phyloP scores from a whole-genome alignment of 1,140 invertebrate genomes.

The Apis florea region DNA sequence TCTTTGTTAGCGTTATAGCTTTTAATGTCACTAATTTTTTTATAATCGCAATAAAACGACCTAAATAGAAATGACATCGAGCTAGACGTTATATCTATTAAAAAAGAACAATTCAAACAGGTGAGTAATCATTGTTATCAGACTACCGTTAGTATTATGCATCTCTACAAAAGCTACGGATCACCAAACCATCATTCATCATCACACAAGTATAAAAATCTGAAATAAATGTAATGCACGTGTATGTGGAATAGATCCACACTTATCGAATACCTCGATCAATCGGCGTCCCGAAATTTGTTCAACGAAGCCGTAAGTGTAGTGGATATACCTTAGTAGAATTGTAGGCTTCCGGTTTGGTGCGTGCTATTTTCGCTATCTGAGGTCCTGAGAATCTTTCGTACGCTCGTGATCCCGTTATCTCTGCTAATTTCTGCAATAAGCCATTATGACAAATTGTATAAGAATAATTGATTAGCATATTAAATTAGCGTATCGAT shows the following conservation, averaged over 20 bases:
- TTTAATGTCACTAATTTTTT: not conserved
- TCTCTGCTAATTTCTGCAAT: constrained; percentile 87
- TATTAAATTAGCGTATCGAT: not conserved
- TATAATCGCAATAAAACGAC: constrained; percentile 14
- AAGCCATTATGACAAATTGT: not conserved
- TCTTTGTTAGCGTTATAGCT: too few species aligned
- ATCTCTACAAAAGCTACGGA: not conserved
- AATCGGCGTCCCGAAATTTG: constrained; percentile 54
- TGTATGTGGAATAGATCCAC: not conserved
- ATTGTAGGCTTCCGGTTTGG: constrained; percentile 87
- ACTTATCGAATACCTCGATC: constrained; percentile 55
- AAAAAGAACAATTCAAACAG: constrained; percentile 7
- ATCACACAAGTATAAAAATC: not conserved
- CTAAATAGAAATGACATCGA: constrained; percentile 1
- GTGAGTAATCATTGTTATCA: not conserved
- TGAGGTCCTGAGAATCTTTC: constrained; percentile 96
- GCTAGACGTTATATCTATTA: not conserved
- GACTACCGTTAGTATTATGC: not conserved
- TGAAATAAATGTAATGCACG: not conserved
- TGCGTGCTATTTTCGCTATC: constrained; percentile 93
- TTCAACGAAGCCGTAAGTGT: constrained; percentile 48
- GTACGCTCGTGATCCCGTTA: constrained; percentile 96
- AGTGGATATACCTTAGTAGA: constrained; percentile 86
- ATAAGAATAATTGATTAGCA: constrained; percentile 8
- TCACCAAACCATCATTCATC: not conserved